Percentiles rank a stretch among this genome's conserved stretches.
phyloP scores from a whole-genome alignment of 2,888 invertebrate species.

The Platerodrilus igneus region DNA sequence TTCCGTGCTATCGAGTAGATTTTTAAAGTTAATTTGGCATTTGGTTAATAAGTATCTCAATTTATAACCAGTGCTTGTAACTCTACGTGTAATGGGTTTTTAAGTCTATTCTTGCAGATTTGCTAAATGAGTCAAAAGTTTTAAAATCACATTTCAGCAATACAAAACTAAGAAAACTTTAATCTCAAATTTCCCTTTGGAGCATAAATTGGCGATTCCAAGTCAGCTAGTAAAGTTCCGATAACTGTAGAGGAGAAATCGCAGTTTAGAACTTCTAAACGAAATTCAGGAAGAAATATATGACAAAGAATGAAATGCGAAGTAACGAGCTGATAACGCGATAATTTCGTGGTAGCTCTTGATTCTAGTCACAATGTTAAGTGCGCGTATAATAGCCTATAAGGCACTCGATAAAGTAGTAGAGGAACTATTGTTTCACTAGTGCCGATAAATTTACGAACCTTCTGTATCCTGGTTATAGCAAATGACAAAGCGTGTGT shows the following conservation, averaged over 20 bases:
- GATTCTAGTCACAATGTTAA: not conserved
- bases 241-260: constrained; percentile 15
- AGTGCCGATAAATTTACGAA: constrained; percentile 28
- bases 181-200: constrained; percentile 26
- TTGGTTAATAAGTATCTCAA: too few relatives aligned
- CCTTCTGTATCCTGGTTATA: constrained; percentile 25
- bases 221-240: constrained; percentile 16
- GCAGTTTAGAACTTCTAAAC: constrained; percentile 15
- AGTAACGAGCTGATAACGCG: constrained; percentile 2
- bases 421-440: constrained; percentile 24
- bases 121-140: too few relatives aligned
- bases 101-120: too few relatives aligned
- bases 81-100: too few relatives aligned
- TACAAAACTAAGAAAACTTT: constrained; percentile 26
- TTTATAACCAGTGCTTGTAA: too few relatives aligned
- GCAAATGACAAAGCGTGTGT: constrained; percentile 31
- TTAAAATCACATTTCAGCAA: too few relatives aligned
- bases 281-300: constrained; percentile 9
- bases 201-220: constrained; percentile 19
- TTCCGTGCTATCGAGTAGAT: too few relatives aligned
- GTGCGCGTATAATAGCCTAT: not conserved
- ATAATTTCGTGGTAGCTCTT: not conserved
- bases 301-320: constrained; percentile 7
- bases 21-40: too few relatives aligned
- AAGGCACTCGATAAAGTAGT: too few relatives aligned